Base-by-base conservation (phyloP, 2,888 invertebrate genomes). In the Chaetogeoica ovagalla region DNA sequence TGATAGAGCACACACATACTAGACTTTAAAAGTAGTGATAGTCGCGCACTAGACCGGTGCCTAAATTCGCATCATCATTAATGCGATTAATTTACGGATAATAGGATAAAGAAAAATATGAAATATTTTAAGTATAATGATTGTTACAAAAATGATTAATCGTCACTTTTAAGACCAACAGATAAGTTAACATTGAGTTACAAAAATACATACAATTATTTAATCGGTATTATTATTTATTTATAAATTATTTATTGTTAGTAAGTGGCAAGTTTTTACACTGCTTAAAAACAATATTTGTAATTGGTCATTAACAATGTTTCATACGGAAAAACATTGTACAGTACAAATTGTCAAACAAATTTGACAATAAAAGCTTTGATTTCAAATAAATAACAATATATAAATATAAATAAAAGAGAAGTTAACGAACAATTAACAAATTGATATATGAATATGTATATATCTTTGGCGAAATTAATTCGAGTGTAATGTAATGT, bases 181-280 rank as follows among this genome's bases (percentile, higher is more conserved):
- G 13, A 52, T 37, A 15, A 13, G n/a, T 62, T n/a, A 63, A 73
- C n/a, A 73, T 48, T 55, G 9, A 63, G 39, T 37, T 37, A 4
- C 37, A 19, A 52, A 70, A 73, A 73, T 73, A n/a, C n/a, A n/a
- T n/a, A 48, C 0, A 48, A 48, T 21, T 37, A 9, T 73, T 55
- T 9, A 37, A 3, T 19, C 13, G 9, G 23, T 4, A 60, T 11
- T 59, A n/a, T n/a, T n/a, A n/a, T n/a, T n/a, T n/a, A n/a, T n/a
- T n/a, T n/a, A n/a, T n/a, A n/a, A n/a, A n/a, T n/a, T n/a, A 60
- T 21, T 60, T 59, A 19, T 43, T 43, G 9, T 71, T 59, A 6
- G 60, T 60, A 11, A 37, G 74, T 74, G 74, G 74, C 74, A 74
- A 62, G 15, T 55, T 55, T 63, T 74, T 74, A 74, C 63, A 62